Conservation (phyloP, 2,113 vertebrate genomes). For the Poeciliopsis retropinna region DNA sequence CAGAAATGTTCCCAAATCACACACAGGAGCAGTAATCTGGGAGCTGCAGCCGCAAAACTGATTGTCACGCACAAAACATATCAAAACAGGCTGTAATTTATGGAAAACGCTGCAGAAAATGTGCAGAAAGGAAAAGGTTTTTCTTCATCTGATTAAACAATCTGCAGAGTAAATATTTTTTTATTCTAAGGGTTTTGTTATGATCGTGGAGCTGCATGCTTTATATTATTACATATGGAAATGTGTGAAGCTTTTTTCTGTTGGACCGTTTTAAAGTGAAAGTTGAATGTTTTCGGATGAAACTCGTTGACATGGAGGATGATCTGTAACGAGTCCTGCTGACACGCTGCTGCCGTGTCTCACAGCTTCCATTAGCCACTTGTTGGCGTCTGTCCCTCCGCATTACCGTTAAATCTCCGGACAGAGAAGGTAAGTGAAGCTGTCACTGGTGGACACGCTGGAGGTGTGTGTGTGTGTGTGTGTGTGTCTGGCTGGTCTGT, state of each 20-base stretch:
- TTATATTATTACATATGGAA: slow-evolving; percentile 60
- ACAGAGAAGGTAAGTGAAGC: slow-evolving; percentile 68
- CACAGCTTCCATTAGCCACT: slow-evolving; percentile 62
- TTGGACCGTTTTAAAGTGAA: slow-evolving; percentile 5
- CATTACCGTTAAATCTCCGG: slow-evolving; percentile 52
- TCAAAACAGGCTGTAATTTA: slow-evolving; percentile 5
- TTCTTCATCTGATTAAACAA: background rate
- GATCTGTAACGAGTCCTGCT: slow-evolving; percentile 33
- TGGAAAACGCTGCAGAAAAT: slow-evolving; percentile 4
- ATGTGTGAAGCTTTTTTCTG: slow-evolving; percentile 9
- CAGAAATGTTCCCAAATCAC: slow-evolving; percentile 55
- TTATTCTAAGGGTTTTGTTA: background rate
- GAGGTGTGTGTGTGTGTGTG: slow-evolving; percentile 28
- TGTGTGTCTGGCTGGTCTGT: slow-evolving; percentile 45
- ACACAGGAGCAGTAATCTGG: slow-evolving; percentile 36
- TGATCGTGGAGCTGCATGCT: slow-evolving; percentile 44
- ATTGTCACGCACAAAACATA: slow-evolving; percentile 14
- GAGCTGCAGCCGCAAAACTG: slow-evolving; percentile 14
- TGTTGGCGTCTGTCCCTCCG: slow-evolving; percentile 72
- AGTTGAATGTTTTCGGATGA: slow-evolving; percentile 30
- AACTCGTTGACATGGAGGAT: slow-evolving; percentile 29
- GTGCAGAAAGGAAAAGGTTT: background rate
- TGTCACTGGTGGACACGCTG: slow-evolving; percentile 49
- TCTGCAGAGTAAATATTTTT: background rate
- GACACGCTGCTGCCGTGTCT: slow-evolving; percentile 56